Evolutionary conservation across 2,113 vertebrate species (phyloP), one percentile per base, ranked within the genome.

Genomic region (Pheucticus melanocephalus): DNA sequence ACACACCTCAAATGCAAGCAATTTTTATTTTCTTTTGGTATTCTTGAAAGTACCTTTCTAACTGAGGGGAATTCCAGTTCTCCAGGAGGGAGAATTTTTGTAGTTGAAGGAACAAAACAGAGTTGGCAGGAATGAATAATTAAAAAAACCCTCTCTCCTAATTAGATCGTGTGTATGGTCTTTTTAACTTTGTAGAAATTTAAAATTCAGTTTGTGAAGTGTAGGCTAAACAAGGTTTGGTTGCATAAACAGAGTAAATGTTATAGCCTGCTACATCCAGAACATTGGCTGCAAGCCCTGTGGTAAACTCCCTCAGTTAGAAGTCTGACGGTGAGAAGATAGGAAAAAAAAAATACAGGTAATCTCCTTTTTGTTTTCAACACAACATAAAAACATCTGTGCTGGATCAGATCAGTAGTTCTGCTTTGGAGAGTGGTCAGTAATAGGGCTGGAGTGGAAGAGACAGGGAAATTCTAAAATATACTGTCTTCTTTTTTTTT

Each of bases 41-140:
- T 88, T 93, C 88, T 97, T 95, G 81, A 94, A 97, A 97, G 83
- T 61, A 84, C 64, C 35, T 92, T 81, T 83, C 33, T 88, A 83
- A 89, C 65, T 87, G 44, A 89, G 94, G 94, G 96, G 94, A 96
- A 94, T 97, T 95, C 87, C 86, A 93, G 54, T 72, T 94, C 90
- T 89, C 60, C 31, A 65, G 59, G 45, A 93, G 92, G 69, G 73
- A 92, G 68, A 80, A 89, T 91, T 94, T 92, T 84, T 86, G 28
- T 90, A 93, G 85, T 50, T 91, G 92, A 73, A 75, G 17, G 68
- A 94, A 89, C 42, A 94, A 88, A 96, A 71, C 51, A 71, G 44
- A 84, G 61, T 23, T 94, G 86, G 79, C 80, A 93, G 77, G 87
- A 88, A 75, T 76, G 65, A 96, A 90, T 93, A 90, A 88, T 85